Conservation (phyloP, 2,888 invertebrate genomes). For the Catonia carolina region DNA sequence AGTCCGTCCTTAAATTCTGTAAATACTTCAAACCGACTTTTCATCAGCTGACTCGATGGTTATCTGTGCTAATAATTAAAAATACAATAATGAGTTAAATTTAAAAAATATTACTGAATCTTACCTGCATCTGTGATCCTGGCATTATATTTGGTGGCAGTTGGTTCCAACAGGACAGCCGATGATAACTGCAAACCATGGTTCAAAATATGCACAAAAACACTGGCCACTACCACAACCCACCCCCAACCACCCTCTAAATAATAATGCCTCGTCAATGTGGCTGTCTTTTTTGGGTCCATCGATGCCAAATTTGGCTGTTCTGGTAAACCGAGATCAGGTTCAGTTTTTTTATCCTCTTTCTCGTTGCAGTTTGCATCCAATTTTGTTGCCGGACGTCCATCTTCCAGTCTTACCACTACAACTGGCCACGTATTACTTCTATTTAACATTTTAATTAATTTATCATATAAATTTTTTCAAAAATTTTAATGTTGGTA, state of each 20-base stretch:
- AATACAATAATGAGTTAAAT: not conserved
- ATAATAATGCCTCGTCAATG: constrained; percentile 66
- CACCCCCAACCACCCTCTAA: constrained; percentile 86
- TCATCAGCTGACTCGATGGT: no score
- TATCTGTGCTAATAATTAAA: no score
- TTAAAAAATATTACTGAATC: not conserved
- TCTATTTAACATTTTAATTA: constrained; percentile 22
- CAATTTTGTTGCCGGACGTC: constrained; percentile 23
- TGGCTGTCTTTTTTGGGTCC: constrained; percentile 17
- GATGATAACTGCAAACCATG: constrained; percentile 67
- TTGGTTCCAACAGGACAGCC: constrained; percentile 43
- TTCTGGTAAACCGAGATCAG: constrained; percentile 39
- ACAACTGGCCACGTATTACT: constrained; percentile 33
- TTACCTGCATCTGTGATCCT: constrained; percentile 21
- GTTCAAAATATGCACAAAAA: constrained; percentile 64
- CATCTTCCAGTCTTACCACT: constrained; percentile 29
- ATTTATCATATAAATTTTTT: no score
- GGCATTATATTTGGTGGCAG: constrained; percentile 24
- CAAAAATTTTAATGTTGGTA: no score
- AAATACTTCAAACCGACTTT: no score
- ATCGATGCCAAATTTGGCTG: constrained; percentile 34
- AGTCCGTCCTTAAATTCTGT: no score
- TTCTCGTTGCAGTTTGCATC: constrained; percentile 27
- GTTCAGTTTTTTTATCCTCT: constrained; percentile 2
- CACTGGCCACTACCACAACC: constrained; percentile 66